A percentile compares a stretch with the other conserved stretches of the same genome.
Evolutionary conservation across 2,797 vertebrate species (phyloP).

Genomic region (Siniperca scherzeri): DNA sequence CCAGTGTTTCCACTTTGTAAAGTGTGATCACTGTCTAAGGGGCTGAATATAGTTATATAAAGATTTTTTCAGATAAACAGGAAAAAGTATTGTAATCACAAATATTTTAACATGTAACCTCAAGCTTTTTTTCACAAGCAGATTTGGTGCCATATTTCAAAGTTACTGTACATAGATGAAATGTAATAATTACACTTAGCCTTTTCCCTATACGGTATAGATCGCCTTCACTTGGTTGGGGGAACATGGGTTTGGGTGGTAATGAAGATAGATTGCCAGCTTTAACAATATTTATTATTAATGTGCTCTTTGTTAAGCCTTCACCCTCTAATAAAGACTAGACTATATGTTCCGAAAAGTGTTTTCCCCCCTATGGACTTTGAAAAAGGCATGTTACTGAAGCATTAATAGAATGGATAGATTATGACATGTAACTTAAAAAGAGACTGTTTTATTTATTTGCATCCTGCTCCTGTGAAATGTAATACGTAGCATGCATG

Average conservation of each 20-base stretch:
- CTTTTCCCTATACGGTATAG: conserved; percentile 68
- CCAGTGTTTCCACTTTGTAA: conserved; percentile 57
- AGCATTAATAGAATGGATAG: conserved; percentile 88
- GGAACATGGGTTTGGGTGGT: conserved; percentile 59
- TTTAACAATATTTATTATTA: conserved; percentile 82
- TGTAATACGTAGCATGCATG: conserved; percentile 88
- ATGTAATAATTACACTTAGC: conserved; percentile 73
- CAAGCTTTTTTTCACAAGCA: conserved; percentile 77
- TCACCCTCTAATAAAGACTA: conserved; percentile 71
- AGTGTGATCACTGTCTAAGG: conserved; percentile 49
- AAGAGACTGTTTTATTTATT: conserved; percentile 84
- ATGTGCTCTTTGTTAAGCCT: conserved; percentile 83
- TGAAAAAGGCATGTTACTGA: conserved; percentile 87
- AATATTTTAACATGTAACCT: conserved; percentile 75
- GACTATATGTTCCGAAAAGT: conserved; percentile 68
- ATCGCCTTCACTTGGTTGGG: conserved; percentile 62
- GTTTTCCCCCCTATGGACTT: conserved; percentile 73
- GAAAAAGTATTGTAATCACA: conserved; percentile 69
- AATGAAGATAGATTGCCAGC: conserved; percentile 80
- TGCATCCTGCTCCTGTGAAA: conserved; percentile 89
- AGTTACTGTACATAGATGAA: conserved; percentile 85
- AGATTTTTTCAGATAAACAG: conserved; percentile 60
- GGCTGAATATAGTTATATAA: conserved; percentile 56
- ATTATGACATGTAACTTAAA: conserved; percentile 85
- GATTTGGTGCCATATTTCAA: conserved; percentile 83